Base-by-base conservation (phyloP, 2,113 vertebrate genomes). In the Pelecanus crispus region DNA sequence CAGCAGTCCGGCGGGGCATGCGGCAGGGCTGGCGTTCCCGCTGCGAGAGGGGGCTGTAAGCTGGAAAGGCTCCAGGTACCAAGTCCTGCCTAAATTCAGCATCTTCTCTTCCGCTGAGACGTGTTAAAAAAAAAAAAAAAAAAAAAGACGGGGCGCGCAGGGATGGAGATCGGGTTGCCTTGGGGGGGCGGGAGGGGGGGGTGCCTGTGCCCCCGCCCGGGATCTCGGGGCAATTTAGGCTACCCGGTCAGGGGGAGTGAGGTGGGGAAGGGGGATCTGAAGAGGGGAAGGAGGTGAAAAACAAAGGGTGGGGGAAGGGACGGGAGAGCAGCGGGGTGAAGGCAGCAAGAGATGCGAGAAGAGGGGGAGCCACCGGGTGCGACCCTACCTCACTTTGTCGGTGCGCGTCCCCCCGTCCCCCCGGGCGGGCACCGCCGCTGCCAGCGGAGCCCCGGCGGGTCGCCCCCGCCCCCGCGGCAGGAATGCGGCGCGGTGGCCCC, bases 391-490 rank as follows among this genome's bases (percentile, higher is more conserved):
- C 53, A 52, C 63, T 93, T 5, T 28, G 36, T 47, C 20, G 29
- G 55, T 59, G 68, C 29, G 49, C 26, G 29, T 63, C 53, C 21
- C 47, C 28, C 8, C 26, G 40, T 45, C 8, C n/a, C 19, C 55
- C 62, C 38, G 36, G 56, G 53, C 20, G 56, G 72, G 47, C 72
- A 80, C 52, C 3, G 38, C 50, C 40, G 38, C 87, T 87, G 70
- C 66, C 49, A 16, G 53, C 34, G 45, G 92, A 77, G 87, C 67
- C 79, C 94, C 67, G 47, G 84, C 31, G 44, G 96, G 96, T 97
- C 89, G 91, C 97, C 97, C 73, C 97, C 96, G 98, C 98, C 98
- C 98, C 97, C 92, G 91, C 92, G 82, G 93, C 90, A 98, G 97
- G 97, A 97, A 97, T 96, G 97, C 97, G 95, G 97, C 97, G 92